phyloP scores from a whole-genome alignment of 2,888 invertebrate genomes.

The Volucella inflata region DNA sequence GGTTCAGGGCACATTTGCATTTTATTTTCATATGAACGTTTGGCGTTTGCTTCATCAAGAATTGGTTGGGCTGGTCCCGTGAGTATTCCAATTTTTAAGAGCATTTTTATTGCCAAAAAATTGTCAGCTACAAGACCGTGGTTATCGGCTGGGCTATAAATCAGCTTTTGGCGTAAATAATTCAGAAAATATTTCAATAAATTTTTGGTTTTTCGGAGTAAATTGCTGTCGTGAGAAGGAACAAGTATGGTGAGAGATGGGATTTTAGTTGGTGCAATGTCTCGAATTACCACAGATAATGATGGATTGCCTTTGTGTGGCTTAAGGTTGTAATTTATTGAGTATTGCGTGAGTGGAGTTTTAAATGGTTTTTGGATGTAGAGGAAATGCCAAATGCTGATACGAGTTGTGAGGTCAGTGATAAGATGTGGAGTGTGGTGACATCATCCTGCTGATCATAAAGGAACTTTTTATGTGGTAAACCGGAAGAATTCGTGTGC shows the following conservation, averaged over 20 bases:
- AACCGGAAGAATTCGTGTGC: too few relatives aligned
- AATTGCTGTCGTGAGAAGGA: constrained; percentile 31
- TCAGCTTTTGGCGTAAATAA: constrained; percentile 72
- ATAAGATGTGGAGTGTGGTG: neutral
- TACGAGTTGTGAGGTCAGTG: constrained; percentile 43
- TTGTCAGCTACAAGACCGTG: neutral
- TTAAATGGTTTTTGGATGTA: constrained; percentile 71
- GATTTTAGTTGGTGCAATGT: constrained; percentile 42
- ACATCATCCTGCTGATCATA: too few relatives aligned
- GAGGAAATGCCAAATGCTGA: constrained; percentile 62
- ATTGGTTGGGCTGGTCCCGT: constrained; percentile 32
- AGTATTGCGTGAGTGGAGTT: constrained; percentile 25
- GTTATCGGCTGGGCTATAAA: constrained; percentile 59
- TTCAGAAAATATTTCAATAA: constrained; percentile 64
- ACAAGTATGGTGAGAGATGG: constrained; percentile 20
- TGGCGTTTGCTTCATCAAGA: neutral
- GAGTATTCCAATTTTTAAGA: neutral
- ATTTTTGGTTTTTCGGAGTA: constrained; percentile 63
- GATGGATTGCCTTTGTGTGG: constrained; percentile 66
- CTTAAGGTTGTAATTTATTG: constrained; percentile 66
- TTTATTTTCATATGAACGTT: constrained; percentile 4
- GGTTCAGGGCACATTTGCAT: constrained; percentile 12
- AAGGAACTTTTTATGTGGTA: too few relatives aligned
- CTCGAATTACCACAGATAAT: constrained; percentile 69
- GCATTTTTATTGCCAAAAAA: constrained; percentile 33